Evolutionary conservation across 2,797 vertebrate species (phyloP).

Genomic region (Varecia variegata): DNA sequence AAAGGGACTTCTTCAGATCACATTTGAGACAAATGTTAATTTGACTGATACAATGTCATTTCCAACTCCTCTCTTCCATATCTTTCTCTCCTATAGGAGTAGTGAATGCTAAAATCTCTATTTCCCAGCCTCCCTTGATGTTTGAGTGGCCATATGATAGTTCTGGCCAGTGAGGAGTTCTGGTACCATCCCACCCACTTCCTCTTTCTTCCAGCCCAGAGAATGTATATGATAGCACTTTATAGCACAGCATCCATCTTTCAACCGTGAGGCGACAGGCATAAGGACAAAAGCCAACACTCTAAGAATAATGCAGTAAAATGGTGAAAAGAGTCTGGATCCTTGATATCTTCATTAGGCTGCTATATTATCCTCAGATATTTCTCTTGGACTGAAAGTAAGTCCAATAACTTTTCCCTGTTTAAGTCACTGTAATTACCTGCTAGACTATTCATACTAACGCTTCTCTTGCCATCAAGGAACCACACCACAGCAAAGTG

Average conservation of each 20-base stretch:
- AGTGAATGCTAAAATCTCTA: neutral
- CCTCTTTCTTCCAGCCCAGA: neutral
- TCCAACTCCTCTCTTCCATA: neutral
- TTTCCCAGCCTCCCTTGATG: neutral
- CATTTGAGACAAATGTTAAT: neutral
- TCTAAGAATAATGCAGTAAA: neutral
- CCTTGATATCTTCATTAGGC: neutral
- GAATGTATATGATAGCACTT: neutral
- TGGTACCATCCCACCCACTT: no score
- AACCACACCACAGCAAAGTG: neutral
- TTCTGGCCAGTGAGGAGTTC: neutral
- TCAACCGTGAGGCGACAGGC: neutral
- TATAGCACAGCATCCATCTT: neutral
- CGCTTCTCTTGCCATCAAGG: neutral
- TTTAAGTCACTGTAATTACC: neutral
- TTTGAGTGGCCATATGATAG: neutral
- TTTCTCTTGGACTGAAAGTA: neutral
- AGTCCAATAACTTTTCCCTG: neutral
- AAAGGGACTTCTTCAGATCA: neutral
- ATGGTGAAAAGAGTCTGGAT: neutral
- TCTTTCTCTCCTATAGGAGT: neutral
- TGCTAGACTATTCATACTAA: neutral
- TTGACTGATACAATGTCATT: neutral
- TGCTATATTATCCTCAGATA: no score
- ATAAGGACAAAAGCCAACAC: neutral